Evolutionary conservation across 2,888 invertebrate species (phyloP), one percentile per base, ranked within the genome.

Genomic region (Synanthedon andrenaeformis): DNA sequence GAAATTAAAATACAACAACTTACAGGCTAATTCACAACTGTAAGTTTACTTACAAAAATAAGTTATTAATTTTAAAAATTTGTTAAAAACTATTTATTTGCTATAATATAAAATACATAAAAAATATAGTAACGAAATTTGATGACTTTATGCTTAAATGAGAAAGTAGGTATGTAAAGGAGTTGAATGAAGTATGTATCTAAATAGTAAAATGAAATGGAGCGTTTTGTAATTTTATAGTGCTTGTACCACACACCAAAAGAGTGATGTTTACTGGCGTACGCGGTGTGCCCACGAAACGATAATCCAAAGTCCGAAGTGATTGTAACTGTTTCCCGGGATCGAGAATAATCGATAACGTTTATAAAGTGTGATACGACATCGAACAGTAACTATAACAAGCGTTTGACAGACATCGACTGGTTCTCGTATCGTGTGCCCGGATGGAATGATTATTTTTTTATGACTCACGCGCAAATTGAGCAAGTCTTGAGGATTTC

Each of bases 251-350:
- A 76, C 53, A 69, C 72, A 58, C 59, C 64, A 72, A 68, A 71
- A 69, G 66, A 66, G 64, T 65, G 64, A 62, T 83, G 82, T 83
- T 83, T 81, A 79, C 64, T 35, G 35, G 35, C 35, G 35, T 10
- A 10, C 35, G 35, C 10, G 58, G 56, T 67, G 63, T 62, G 61
- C 58, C 60, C 59, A 61, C 62, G 66, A 62, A 69, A 64, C 79
- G 79, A 77, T 77, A 75, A 74, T 69, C 49, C 17, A 17, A 49
- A 49, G 23, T 23, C 19, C 70, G 65, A 35, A 66, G 73, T 74
- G 71, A 82, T 77, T 82, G 82, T 82, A 83, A 82, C 84, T 74
- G 75, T 79, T 82, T 77, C 76, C 75, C 59, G 59, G 66, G 71
- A 70, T 69, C 66, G 59, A 70, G 73, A 82, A 80, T 79, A 74